Evolutionary conservation across 2,113 vertebrate species (phyloP).

Genomic region (Eulacestoma nigropectus): DNA sequence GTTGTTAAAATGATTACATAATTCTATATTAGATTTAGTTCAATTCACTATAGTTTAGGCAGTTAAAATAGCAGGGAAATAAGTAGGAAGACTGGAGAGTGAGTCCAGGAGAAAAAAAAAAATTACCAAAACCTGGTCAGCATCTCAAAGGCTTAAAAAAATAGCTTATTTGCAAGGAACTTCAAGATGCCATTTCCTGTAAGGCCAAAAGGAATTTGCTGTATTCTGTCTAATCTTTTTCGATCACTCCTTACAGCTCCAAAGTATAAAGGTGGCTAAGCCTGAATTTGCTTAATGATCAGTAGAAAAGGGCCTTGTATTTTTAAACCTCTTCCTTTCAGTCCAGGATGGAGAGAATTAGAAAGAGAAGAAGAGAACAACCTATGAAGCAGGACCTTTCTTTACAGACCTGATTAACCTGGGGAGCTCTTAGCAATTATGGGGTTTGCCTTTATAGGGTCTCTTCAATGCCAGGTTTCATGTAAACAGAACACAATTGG

Average conservation of each 20-base stretch:
- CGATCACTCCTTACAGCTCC: not conserved
- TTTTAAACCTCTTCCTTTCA: not conserved
- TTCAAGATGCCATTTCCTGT: not conserved
- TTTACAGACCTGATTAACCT: not conserved
- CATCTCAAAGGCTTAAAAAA: not conserved
- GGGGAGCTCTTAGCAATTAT: not conserved
- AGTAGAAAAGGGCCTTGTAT: not conserved
- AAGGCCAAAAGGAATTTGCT: not conserved
- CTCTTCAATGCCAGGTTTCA: not conserved
- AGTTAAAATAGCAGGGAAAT: not conserved
- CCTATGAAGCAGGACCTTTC: not conserved
- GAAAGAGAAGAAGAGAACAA: not conserved
- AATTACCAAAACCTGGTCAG: not conserved
- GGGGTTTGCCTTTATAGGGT: not conserved
- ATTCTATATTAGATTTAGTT: not conserved
- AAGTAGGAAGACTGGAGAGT: not conserved
- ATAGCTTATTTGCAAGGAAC: not conserved
- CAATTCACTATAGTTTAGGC: not conserved
- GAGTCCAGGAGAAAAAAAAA: not conserved
- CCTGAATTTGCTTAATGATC: not conserved
- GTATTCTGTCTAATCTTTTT: not conserved
- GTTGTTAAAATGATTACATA: not conserved
- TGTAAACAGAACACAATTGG: conserved; percentile 31
- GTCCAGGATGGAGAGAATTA: not conserved
- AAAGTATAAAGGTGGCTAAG: not conserved